phyloP scores from a whole-genome alignment of 2,113 vertebrate genomes.

The Prionailurus bengalensis region DNA sequence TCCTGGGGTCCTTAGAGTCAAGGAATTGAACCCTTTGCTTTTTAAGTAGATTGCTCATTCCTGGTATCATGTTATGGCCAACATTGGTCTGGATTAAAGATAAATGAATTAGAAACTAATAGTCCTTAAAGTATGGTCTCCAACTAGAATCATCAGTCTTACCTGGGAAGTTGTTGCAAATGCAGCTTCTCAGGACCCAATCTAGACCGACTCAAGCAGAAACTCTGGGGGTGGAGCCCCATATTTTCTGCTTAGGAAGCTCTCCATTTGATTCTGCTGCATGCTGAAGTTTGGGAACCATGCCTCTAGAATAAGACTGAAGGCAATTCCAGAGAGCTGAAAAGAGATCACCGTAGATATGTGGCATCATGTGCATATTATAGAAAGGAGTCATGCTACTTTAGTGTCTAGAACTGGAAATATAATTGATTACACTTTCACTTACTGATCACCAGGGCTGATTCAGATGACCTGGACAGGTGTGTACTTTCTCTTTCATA shows the following conservation, averaged over 20 bases:
- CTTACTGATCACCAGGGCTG: not conserved
- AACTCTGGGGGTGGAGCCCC: not conserved
- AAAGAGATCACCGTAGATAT: not conserved
- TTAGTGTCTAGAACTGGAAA: not conserved
- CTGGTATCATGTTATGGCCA: not conserved
- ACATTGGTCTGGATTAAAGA: not conserved
- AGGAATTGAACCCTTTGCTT: conserved; percentile 18
- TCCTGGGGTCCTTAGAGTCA: not conserved
- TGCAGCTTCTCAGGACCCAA: not conserved
- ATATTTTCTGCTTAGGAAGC: not conserved
- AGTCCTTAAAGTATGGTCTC: not conserved
- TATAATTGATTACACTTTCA: not conserved
- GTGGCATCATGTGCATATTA: not conserved
- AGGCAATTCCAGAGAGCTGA: not conserved
- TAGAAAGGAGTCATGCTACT: not conserved
- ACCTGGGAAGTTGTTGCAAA: not conserved
- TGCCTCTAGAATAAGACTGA: not conserved
- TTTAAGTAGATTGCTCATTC: not conserved
- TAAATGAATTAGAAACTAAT: not conserved
- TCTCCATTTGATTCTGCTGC: not conserved
- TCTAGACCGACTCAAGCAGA: not conserved
- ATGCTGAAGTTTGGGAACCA: not conserved
- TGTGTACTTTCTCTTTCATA: not conserved
- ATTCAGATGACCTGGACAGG: not conserved
- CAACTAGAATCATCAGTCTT: not conserved